These are phyloP conservation scores for Belgica antarctica DNA, from an alignment of 2,888 invertebrate genomes.

Conservation along the genomic window DNA sequence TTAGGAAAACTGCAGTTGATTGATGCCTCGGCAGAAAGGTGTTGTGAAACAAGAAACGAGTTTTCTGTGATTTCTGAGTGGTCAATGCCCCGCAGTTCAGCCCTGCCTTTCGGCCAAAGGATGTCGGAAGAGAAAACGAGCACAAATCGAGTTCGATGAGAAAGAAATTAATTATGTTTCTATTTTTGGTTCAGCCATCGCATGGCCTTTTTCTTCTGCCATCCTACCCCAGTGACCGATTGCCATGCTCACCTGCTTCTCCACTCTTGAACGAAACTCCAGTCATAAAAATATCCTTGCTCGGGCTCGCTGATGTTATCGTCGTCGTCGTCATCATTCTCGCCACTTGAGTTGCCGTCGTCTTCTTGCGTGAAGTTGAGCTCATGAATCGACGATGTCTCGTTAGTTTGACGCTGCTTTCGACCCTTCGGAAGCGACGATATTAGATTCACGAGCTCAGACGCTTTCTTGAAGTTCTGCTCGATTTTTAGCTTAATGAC, in stretches of 20 bases:
- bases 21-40: no score
- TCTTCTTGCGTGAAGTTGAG: constrained; percentile 48
- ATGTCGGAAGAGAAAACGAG: constrained; percentile 2
- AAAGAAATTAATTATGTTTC: constrained; percentile 29
- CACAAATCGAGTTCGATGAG: constrained; percentile 26
- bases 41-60: no score
- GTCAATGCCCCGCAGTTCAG: no score
- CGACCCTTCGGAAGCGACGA: constrained; percentile 48
- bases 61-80: no score
- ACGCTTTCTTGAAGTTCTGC: constrained; percentile 62
- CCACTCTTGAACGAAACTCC: constrained; percentile 75
- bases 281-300: constrained; percentile 61
- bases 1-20: no score
- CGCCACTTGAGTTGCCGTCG: constrained; percentile 47
- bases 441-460: constrained; percentile 60
- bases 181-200: background rate
- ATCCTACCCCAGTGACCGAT: no score
- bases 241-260: constrained; percentile 60
- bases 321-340: constrained; percentile 50
- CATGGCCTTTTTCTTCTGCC: no score
- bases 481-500: constrained; percentile 64
- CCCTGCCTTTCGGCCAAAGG: background rate
- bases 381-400: constrained; percentile 57
- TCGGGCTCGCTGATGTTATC: constrained; percentile 55
- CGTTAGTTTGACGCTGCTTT: constrained; percentile 53